phyloP scores from a whole-genome alignment of 2,113 vertebrate genomes.

The Carassius gibelio region DNA sequence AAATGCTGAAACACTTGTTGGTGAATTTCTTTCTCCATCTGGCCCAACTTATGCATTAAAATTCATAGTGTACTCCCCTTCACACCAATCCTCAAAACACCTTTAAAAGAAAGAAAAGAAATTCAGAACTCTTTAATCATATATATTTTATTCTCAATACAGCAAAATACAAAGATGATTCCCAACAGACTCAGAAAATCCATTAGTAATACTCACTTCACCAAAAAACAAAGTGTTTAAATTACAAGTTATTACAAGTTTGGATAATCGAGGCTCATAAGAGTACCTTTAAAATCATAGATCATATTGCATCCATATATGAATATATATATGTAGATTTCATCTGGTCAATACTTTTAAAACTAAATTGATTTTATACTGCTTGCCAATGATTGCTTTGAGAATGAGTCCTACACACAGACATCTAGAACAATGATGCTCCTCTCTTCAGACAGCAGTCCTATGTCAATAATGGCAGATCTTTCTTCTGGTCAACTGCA shows the following conservation, averaged over 20 bases:
- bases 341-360: conserved; percentile 63
- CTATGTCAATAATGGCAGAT: neutral
- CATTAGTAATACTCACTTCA: conserved; percentile 98
- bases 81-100: neutral
- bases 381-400: conserved; percentile 67
- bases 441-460: neutral
- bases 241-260: conserved; percentile 78
- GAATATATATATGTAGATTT: conserved; percentile 54
- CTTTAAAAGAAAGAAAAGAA: no score
- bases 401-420: conserved; percentile 74
- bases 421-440: conserved; percentile 63
- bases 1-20: neutral
- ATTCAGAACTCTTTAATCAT: conserved; percentile 66
- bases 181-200: conserved; percentile 94
- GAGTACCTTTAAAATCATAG: conserved; percentile 85
- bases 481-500: neutral
- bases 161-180: conserved; percentile 99
- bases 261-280: conserved; percentile 81
- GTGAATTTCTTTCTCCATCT: no score
- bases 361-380: conserved; percentile 75
- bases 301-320: conserved; percentile 79
- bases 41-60: neutral
- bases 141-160: conserved; percentile 96
- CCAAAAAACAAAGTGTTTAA: conserved; percentile 73
- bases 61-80: neutral